These are phyloP conservation scores for Drosophila funebris DNA, from an alignment of 1,140 invertebrate species.

Conservation along the genomic window DNA sequence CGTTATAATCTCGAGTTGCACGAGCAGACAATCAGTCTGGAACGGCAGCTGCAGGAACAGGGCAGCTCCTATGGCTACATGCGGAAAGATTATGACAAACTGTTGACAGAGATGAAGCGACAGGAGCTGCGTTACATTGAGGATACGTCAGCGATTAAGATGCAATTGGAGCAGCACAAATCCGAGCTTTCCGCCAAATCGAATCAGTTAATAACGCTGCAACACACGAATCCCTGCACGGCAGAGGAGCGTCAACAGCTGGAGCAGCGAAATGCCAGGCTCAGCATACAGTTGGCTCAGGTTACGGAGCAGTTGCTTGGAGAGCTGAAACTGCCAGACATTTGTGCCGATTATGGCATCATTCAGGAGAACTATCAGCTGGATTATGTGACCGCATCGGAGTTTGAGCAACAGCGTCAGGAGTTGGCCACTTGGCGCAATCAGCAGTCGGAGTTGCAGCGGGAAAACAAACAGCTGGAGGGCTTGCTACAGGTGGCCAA, in stretches of 20 bases:
- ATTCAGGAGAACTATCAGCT: conserved; percentile 73
- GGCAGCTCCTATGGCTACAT: conserved; percentile 62
- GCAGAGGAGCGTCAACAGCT: conserved; percentile 65
- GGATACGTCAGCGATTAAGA: conserved; percentile 32
- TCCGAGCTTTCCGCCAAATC: conserved; percentile 19
- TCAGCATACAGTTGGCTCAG: conserved; percentile 66
- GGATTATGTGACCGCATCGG: conserved; percentile 62
- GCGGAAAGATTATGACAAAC: conserved; percentile 66
- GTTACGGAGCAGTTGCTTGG: conserved; percentile 58
- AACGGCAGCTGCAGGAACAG: conserved; percentile 55
- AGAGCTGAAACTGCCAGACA: conserved; percentile 51
- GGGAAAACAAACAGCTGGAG: conserved; percentile 83
- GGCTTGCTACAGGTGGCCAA: conserved; percentile 82
- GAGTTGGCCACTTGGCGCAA: conserved; percentile 47
- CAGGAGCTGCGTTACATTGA: conserved; percentile 62
- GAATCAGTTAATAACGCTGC: conserved; percentile 21
- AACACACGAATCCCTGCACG: conserved; percentile 34
- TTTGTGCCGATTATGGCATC: conserved; percentile 71
- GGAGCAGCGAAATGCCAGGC: conserved; percentile 52
- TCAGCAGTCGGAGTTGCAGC: conserved; percentile 58
- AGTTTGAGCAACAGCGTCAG: conserved; percentile 63
- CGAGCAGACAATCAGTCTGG: conserved; percentile 48
- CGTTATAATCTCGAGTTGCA: conserved; percentile 50
- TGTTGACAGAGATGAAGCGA: conserved; percentile 41
- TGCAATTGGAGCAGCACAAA: conserved; percentile 25